Conservation (phyloP, 2,888 invertebrate species). For the Cephus sareptanus region DNA sequence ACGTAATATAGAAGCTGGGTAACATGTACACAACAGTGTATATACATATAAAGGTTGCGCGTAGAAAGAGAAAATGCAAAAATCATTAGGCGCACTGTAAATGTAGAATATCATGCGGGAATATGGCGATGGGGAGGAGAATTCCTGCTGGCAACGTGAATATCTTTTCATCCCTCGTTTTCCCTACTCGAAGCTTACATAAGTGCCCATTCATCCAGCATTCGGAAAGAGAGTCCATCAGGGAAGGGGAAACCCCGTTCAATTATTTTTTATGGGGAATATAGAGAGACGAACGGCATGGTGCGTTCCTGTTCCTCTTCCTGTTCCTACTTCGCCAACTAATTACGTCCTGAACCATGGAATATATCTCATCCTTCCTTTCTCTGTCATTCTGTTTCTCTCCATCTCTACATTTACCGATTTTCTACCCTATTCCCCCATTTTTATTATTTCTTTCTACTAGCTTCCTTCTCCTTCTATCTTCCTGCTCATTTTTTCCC, state of each 20-base stretch:
- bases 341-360: constrained; percentile 1
- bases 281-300: constrained; percentile 18
- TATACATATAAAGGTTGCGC: too few relatives aligned
- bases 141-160: constrained; percentile 28
- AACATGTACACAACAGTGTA: too few relatives aligned
- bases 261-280: constrained; percentile 41
- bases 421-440: background rate
- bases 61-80: too few relatives aligned
- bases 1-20: too few relatives aligned
- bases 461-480: background rate
- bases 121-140: background rate
- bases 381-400: too few relatives aligned
- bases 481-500: background rate
- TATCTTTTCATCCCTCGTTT: constrained; percentile 36
- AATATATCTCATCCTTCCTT: too few relatives aligned
- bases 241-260: constrained; percentile 25
- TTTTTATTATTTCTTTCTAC: constrained; percentile 12
- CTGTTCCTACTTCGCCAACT: constrained; percentile 28
- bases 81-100: too few relatives aligned
- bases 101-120: too few relatives aligned
- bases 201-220: constrained; percentile 44
- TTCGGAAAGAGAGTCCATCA: constrained; percentile 30
- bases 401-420: background rate
- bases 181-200: constrained; percentile 35
- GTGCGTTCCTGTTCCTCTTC: too few relatives aligned